Evolutionary conservation across 1,140 invertebrate genomes (phyloP), one percentile per base, ranked within the genome.

Genomic region (Bombus haemorrhoidalis): DNA sequence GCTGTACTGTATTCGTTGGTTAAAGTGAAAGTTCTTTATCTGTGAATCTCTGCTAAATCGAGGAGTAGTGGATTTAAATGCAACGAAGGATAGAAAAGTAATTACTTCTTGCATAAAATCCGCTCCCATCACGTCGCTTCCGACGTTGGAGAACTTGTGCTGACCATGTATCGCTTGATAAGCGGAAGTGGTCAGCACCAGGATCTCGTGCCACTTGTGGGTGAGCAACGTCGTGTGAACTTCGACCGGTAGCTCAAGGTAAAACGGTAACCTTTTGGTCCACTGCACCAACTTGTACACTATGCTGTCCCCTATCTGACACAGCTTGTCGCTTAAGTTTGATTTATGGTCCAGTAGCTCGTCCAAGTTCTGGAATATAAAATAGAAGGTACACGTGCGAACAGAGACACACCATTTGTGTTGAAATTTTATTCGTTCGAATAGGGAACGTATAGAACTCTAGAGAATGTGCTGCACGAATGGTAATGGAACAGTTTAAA

Each of bases 201-300:
- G 96, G 81, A 99, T 97, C 96, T 99, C 98, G 94, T 99, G 98
- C 99, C 99, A 99, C 95, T 99, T 99, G 94, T 99, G 98, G 87
- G 99, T 99, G 87, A 99, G 96, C 87, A 99, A 96, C 95, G 98
- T 97, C 76, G 98, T 99, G 93, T 99, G 98, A 87, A 98, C 97
- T 95, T 99, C 98, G 85, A 99, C 98, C 41, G 98, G 98, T 88
- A 99, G 97, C 95, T 99, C 98, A 93, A 98, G 96, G 94, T 99
- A 99, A 95, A 99, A 99, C 57, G 99, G 99, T 94, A 99, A 95
- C 94, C 98, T 97, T 95, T 99, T 99, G 90, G 99, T 99, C 99
- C 99, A 99, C 95, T 99, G 98, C 83, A 99, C 98, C 95, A 99
- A 96, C 95, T 99, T 99, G 96, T 98, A 98, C 62, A 99, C 98